A percentile compares a stretch with the other conserved stretches of the same genome.
Conservation (phyloP, 1,140 invertebrate species). For the Cherax destructor region DNA sequence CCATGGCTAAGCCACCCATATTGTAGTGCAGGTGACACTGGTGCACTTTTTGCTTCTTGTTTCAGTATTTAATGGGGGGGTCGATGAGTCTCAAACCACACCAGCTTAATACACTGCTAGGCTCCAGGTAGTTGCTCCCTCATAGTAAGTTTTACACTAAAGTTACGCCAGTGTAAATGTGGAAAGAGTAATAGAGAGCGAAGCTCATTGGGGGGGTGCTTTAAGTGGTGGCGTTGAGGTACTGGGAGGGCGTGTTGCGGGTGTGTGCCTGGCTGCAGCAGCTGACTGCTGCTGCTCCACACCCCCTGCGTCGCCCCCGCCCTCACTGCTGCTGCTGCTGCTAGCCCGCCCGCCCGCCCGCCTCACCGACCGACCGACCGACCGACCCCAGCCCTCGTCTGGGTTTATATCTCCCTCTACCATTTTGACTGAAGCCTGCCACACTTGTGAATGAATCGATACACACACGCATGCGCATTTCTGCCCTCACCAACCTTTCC, state of each 20-base stretch:
- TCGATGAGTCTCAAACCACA: too few relatives aligned
- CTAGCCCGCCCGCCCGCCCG: neutral
- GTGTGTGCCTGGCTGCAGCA: neutral
- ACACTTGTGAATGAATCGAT: slow-evolving; percentile 45
- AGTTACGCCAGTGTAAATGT: neutral
- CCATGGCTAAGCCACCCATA: neutral
- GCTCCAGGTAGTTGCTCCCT: too few relatives aligned
- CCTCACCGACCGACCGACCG: neutral
- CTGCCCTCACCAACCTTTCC: slow-evolving; percentile 4
- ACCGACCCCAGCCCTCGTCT: neutral
- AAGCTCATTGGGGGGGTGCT: too few relatives aligned
- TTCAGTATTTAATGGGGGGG: too few relatives aligned
- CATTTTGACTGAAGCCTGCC: slow-evolving; percentile 36
- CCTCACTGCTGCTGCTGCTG: neutral
- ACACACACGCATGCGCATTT: slow-evolving; percentile 13
- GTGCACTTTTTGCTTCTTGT: too few relatives aligned
- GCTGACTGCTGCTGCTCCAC: neutral
- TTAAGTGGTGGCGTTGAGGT: too few relatives aligned
- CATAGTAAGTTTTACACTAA: too few relatives aligned
- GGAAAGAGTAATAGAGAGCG: neutral
- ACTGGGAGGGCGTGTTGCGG: neutral
- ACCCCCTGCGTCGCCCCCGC: neutral
- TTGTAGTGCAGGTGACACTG: too few relatives aligned
- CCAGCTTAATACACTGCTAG: too few relatives aligned
- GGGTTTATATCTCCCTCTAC: neutral